Evolutionary conservation across 2,888 invertebrate genomes (phyloP).

Genomic region (Ischnus inquisitorius): DNA sequence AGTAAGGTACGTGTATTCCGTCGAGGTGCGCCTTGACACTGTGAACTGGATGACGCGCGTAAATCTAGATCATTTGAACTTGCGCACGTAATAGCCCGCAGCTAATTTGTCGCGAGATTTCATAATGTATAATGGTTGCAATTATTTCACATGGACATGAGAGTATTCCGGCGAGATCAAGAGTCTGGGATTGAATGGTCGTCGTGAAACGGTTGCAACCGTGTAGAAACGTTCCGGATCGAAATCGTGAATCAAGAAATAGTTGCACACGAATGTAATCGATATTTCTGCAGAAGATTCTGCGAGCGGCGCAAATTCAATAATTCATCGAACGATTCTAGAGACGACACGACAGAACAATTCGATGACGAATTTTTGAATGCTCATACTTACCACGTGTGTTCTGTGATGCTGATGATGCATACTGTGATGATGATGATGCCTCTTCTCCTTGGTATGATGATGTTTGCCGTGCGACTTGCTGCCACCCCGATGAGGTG

Average conservation of each 20-base stretch:
- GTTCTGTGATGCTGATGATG: slow-evolving; percentile 82
- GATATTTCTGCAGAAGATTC: background rate
- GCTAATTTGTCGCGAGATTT: background rate
- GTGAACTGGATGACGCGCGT: slow-evolving; percentile 13
- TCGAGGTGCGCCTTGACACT: slow-evolving; percentile 33
- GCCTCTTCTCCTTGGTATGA: slow-evolving; percentile 82
- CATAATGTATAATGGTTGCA: background rate
- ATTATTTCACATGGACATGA: background rate
- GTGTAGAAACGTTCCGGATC: background rate
- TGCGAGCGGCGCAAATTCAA: background rate
- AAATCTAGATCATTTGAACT: slow-evolving; percentile 20
- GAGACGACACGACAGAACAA: background rate
- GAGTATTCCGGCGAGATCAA: too few species aligned
- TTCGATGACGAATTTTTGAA: slow-evolving; percentile 20
- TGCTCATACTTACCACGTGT: slow-evolving; percentile 81
- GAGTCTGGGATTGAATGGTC: too few species aligned
- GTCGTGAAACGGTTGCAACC: background rate
- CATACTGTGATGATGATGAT: slow-evolving; percentile 82
- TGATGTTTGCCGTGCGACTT: slow-evolving; percentile 83
- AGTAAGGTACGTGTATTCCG: background rate
- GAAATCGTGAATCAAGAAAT: slow-evolving; percentile 6
- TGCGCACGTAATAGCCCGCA: background rate
- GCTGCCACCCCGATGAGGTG: slow-evolving; percentile 82
- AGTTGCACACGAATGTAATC: background rate
- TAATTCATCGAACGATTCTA: slow-evolving; percentile 6